phyloP scores from a whole-genome alignment of 2,888 invertebrate species.

The Protodeltote pygarga region DNA sequence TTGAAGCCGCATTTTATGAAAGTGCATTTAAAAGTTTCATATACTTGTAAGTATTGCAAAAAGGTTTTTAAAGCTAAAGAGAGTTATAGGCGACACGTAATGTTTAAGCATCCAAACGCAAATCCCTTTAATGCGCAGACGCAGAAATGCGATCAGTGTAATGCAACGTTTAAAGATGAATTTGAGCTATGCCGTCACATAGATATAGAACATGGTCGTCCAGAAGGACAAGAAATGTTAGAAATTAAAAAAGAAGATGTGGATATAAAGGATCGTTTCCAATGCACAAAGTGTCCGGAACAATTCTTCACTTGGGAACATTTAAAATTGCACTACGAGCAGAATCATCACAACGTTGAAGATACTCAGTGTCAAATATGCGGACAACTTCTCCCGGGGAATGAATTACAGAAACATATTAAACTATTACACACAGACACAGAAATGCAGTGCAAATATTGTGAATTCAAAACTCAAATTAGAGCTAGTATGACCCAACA shows the following conservation, averaged over 20 bases:
- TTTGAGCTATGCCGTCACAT: slow-evolving; percentile 76
- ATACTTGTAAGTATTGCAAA: slow-evolving; percentile 72
- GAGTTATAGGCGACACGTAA: slow-evolving; percentile 73
- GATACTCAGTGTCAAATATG: slow-evolving; percentile 78
- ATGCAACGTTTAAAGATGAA: slow-evolving; percentile 71
- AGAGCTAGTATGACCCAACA: slow-evolving; percentile 77
- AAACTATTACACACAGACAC: slow-evolving; percentile 62
- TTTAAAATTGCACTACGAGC: slow-evolving; percentile 70
- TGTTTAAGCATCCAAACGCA: slow-evolving; percentile 67
- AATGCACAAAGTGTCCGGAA: slow-evolving; percentile 76
- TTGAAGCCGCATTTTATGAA: slow-evolving; percentile 75
- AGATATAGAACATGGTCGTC: slow-evolving; percentile 57
- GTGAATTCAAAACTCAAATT: slow-evolving; percentile 71
- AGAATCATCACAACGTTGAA: slow-evolving; percentile 63
- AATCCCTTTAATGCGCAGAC: slow-evolving; percentile 42
- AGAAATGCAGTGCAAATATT: slow-evolving; percentile 69
- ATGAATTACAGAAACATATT: slow-evolving; percentile 73
- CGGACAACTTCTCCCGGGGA: slow-evolving; percentile 66
- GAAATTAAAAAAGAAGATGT: slow-evolving; percentile 68
- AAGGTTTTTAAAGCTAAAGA: slow-evolving; percentile 78
- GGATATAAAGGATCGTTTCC: slow-evolving; percentile 64
- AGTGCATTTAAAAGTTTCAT: slow-evolving; percentile 77
- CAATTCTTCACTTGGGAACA: slow-evolving; percentile 67
- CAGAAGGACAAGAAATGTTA: slow-evolving; percentile 35
- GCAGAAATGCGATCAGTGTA: slow-evolving; percentile 74